Evolutionary conservation across 2,888 invertebrate genomes (phyloP).

Genomic region (Lamellibrachia satsuma): DNA sequence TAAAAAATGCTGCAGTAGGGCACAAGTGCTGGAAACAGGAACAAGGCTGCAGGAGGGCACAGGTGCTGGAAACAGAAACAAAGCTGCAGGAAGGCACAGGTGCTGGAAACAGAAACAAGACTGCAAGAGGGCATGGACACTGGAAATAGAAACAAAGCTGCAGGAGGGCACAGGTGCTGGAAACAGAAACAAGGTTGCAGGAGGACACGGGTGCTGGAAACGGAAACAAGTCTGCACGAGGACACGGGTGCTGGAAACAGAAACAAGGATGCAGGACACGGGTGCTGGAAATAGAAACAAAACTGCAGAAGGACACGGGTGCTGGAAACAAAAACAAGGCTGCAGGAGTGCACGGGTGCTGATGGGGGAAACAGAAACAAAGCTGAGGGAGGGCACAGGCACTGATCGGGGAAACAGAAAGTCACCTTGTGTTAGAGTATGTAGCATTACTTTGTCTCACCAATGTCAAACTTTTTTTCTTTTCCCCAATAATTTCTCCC

Average conservation of each 20-base stretch:
- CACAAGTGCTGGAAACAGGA: not conserved
- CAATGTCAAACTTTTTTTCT: too few species aligned
- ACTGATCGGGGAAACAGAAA: not conserved
- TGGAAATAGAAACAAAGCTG: conserved; percentile 29
- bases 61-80: conserved; percentile 48
- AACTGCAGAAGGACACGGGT: conserved; percentile 57
- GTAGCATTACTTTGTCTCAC: too few species aligned
- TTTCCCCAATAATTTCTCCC: too few species aligned
- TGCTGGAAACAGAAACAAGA: not conserved
- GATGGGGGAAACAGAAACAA: not conserved
- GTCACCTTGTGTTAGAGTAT: too few species aligned
- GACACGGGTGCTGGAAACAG: not conserved
- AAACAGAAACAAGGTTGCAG: not conserved
- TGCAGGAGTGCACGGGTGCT: not conserved
- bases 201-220: not conserved
- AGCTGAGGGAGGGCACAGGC: not conserved
- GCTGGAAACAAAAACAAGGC: conserved; percentile 42
- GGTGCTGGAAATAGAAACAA: too few species aligned
- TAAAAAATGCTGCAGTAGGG: not conserved
- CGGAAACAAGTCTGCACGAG: not conserved
- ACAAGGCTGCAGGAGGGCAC: conserved; percentile 51
- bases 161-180: conserved; percentile 59
- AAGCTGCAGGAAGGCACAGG: not conserved
- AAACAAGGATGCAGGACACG: conserved; percentile 39
- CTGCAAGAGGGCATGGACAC: not conserved